These are phyloP conservation scores for Neria commutata DNA, from an alignment of 2,888 invertebrate species.

Conservation along the genomic window DNA sequence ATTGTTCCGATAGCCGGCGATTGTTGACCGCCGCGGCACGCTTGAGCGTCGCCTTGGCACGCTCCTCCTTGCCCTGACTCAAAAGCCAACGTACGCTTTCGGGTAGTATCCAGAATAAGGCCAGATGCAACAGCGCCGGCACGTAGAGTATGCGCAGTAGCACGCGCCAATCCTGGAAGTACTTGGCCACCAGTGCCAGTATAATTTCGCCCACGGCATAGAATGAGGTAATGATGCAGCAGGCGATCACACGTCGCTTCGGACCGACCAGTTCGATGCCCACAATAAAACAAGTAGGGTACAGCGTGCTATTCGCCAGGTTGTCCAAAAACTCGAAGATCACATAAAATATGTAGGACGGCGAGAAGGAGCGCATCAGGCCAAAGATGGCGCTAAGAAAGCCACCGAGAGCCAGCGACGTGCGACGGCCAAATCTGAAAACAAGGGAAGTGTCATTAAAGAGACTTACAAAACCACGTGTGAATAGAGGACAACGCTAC, in stretches of 20 bases:
- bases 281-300: constrained; percentile 73
- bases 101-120: constrained; percentile 72
- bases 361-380: constrained; percentile 71
- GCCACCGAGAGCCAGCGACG: constrained; percentile 65
- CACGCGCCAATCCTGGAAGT: constrained; percentile 71
- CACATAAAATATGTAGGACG: constrained; percentile 73
- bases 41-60: constrained; percentile 67
- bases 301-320: constrained; percentile 72
- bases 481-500: too few relatives aligned
- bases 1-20: constrained; percentile 65
- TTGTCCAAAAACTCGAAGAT: constrained; percentile 76
- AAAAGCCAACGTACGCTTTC: constrained; percentile 81
- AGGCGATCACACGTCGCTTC: constrained; percentile 73
- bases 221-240: constrained; percentile 73
- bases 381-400: constrained; percentile 70
- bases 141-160: constrained; percentile 70
- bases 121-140: constrained; percentile 71
- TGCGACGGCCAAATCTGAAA: constrained; percentile 67
- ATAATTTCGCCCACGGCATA: constrained; percentile 74
- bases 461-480: too few relatives aligned
- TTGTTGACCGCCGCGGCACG: constrained; percentile 72
- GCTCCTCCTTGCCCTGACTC: constrained; percentile 66
- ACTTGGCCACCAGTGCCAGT: constrained; percentile 72
- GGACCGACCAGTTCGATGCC: constrained; percentile 82
- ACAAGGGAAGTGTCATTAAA: too few relatives aligned